A percentile compares a stretch with the other conserved stretches of the same genome.
Conservation (phyloP, 2,888 invertebrate species). For the Ditylenchus weischeri region DNA sequence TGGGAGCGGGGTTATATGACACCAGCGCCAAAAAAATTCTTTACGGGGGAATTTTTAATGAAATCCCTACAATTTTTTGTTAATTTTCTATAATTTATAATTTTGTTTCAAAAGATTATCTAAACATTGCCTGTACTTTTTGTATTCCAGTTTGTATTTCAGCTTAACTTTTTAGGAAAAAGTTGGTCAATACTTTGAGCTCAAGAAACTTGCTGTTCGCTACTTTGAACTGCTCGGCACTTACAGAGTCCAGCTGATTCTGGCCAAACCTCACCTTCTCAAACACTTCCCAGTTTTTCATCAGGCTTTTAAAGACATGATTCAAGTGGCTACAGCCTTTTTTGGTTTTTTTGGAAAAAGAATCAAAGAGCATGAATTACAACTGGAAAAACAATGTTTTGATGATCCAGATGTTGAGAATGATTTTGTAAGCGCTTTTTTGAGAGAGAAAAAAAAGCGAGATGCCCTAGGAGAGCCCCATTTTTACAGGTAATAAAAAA, state of each 20-base stretch:
- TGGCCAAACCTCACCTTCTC: neutral
- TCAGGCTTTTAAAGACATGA: conserved; percentile 4
- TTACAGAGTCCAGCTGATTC: neutral
- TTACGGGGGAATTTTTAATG: too few species aligned
- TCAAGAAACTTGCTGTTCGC: neutral
- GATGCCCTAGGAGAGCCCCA: conserved; percentile 8
- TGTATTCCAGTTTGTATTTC: too few species aligned
- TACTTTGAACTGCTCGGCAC: conserved; percentile 1
- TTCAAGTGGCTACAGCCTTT: neutral
- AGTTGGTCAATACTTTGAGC: neutral
- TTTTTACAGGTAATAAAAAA: conserved; percentile 19
- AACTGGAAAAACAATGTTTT: neutral
- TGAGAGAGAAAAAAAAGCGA: conserved; percentile 4
- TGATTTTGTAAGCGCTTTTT: conserved; percentile 1
- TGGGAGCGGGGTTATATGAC: too few species aligned
- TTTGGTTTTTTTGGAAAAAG: conserved; percentile 11
- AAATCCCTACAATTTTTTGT: too few species aligned
- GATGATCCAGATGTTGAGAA: neutral
- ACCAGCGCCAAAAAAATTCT: too few species aligned
- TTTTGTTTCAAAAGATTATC: too few species aligned
- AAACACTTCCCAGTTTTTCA: conserved; percentile 1
- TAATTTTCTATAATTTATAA: too few species aligned
- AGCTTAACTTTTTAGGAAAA: conserved; percentile 5
- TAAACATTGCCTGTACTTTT: too few species aligned
- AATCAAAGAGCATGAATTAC: neutral